Conservation (phyloP, 2,797 vertebrate genomes). For the Champsocephalus gunnari region DNA sequence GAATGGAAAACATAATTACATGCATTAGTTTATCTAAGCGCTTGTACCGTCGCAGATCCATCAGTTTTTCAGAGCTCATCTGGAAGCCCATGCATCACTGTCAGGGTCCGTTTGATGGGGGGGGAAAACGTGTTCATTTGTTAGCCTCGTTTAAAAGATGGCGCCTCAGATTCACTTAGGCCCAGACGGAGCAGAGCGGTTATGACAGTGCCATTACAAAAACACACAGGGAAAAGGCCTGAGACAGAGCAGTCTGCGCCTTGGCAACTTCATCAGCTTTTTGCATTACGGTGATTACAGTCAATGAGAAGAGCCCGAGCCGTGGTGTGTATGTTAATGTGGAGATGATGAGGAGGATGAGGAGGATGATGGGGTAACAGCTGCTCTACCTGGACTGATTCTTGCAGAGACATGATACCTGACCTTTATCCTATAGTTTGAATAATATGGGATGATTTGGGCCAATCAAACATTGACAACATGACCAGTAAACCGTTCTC, state of each 20-base stretch:
- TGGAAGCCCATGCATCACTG: constrained; percentile 99
- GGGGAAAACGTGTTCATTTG: constrained; percentile 84
- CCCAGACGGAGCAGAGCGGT: constrained; percentile 80
- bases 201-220: constrained; percentile 87
- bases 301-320: constrained; percentile 43
- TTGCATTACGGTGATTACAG: constrained; percentile 78
- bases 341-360: background rate
- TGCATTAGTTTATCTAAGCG: constrained; percentile 99
- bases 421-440: too few species aligned
- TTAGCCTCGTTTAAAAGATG: constrained; percentile 86
- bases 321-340: constrained; percentile 58
- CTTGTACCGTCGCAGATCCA: constrained; percentile 98
- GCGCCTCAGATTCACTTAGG: constrained; percentile 85
- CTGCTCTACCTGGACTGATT: constrained; percentile 50
- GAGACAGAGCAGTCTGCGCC: constrained; percentile 58
- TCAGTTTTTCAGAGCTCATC: constrained; percentile 99
- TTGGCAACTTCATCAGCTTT: constrained; percentile 78
- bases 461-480: too few species aligned
- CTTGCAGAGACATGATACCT: too few species aligned
- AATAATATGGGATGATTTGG: too few species aligned
- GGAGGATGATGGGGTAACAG: constrained; percentile 9
- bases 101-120: constrained; percentile 89
- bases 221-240: constrained; percentile 63
- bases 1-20: constrained; percentile 99
- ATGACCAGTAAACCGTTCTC: too few species aligned